phyloP scores from a whole-genome alignment of 2,888 invertebrate genomes.

The Trissonchulus latispiculum region DNA sequence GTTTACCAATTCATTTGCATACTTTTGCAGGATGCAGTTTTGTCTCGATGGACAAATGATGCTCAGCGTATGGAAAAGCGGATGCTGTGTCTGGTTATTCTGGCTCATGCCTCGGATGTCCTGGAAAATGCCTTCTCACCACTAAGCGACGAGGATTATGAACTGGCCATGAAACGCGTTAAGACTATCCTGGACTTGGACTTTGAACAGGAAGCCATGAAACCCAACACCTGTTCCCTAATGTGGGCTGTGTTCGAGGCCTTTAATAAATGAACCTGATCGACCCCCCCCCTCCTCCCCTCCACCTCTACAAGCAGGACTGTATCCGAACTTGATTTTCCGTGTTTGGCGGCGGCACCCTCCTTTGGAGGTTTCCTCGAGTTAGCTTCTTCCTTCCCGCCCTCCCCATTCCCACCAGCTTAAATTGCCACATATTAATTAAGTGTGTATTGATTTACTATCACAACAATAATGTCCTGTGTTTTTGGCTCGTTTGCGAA shows the following conservation, averaged over 20 bases:
- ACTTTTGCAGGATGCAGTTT: constrained; percentile 86
- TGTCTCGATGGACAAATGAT: constrained; percentile 90
- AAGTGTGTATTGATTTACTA: no score
- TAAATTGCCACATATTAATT: no score
- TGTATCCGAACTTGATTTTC: no score
- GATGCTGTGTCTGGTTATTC: constrained; percentile 77
- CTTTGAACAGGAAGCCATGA: constrained; percentile 86
- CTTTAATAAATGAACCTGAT: constrained; percentile 84
- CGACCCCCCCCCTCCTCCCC: no score
- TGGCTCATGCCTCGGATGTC: constrained; percentile 96
- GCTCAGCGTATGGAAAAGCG: constrained; percentile 93
- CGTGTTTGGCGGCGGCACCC: no score
- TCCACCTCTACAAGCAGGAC: no score
- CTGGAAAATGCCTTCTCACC: constrained; percentile 98
- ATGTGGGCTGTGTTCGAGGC: constrained; percentile 99
- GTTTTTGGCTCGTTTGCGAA: no score
- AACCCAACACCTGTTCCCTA: constrained; percentile 59
- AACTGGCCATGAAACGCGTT: constrained; percentile 86
- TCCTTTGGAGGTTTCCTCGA: no score
- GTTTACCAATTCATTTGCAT: no score
- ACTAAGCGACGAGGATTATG: constrained; percentile 54
- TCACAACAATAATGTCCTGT: no score
- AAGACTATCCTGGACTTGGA: constrained; percentile 89
- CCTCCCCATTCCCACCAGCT: no score
- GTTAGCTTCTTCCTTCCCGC: no score